Conservation (phyloP, 2,888 invertebrate genomes). For the Plusia festucae region DNA sequence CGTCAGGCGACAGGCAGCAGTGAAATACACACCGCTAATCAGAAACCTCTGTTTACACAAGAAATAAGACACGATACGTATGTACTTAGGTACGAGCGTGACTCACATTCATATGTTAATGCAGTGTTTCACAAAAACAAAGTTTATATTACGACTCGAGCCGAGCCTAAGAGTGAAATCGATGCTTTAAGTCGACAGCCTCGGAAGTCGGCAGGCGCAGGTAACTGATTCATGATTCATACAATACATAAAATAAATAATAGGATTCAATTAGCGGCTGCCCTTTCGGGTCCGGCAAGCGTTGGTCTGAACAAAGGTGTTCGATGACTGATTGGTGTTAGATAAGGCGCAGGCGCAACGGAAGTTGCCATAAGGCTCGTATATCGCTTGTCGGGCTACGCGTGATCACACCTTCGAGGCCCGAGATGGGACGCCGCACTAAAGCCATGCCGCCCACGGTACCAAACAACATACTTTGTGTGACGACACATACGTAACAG, state of each 20-base stretch:
- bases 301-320: constrained; percentile 77
- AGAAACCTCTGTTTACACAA: constrained; percentile 61
- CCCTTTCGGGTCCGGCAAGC: constrained; percentile 73
- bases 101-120: constrained; percentile 66
- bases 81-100: constrained; percentile 59
- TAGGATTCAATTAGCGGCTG: constrained; percentile 74
- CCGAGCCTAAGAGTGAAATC: constrained; percentile 41
- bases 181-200: constrained; percentile 34
- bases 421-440: constrained; percentile 16
- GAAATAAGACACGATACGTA: constrained; percentile 60
- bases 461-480: not conserved
- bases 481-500: not conserved
- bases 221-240: constrained; percentile 66
- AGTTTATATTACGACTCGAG: constrained; percentile 37
- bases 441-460: constrained; percentile 7
- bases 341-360: constrained; percentile 74
- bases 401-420: not conserved
- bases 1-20: constrained; percentile 46
- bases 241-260: constrained; percentile 71
- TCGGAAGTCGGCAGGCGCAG: constrained; percentile 53
- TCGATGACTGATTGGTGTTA: constrained; percentile 63
- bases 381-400: constrained; percentile 23
- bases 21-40: constrained; percentile 62
- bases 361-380: constrained; percentile 75
- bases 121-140: constrained; percentile 59